Evolutionary conservation across 2,888 invertebrate species (phyloP), one percentile per base, ranked within the genome.

Genomic region (Hydroisotoma schaefferi): DNA sequence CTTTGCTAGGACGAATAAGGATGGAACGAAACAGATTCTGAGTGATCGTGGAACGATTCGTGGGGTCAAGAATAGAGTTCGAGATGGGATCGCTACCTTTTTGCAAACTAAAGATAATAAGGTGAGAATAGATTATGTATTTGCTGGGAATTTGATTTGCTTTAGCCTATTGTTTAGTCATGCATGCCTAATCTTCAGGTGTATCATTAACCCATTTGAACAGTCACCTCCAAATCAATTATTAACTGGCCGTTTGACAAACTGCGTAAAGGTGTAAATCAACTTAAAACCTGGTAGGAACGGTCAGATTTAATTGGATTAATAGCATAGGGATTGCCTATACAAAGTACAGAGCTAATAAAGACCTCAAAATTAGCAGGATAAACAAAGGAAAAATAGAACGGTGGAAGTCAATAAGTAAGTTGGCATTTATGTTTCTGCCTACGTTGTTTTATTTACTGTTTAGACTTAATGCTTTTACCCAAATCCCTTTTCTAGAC

Each of bases 71-170:
- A 94, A 95, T 80, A 84, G 94, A 73, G 94, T 95, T 59, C 82
- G 94, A 70, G 93, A 93, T 67, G 94, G 94, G 65, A 94, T 95
- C 74, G 92, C 91, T 49, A 94, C 94, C n/a, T 94, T 94, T 79
- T 82, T 92, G 63, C 90, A 90, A 76, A 84, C 82, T 73, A 83
- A 86, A 54, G 84, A 84, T 61, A 76, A 79, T 66, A 92, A 90
- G 88, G 92, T 92, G 80, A 20, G 43, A 33, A 33, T 33, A 33
- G 33, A 10, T 33, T 33, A 33, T 33, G 33, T 33, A 33, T 15
- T 33, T 33, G 8, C 33, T 33, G 33, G 15, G 8, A 33, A 10
- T 33, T 33, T 10, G 8, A 33, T 33, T 33, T 33, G 8, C 15
- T 15, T 10, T 33, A 10, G 33, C 33, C 8, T 33, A 33, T 10